Evolutionary conservation across 2,797 vertebrate species (phyloP).

Genomic region (Bradypodion pumilum): DNA sequence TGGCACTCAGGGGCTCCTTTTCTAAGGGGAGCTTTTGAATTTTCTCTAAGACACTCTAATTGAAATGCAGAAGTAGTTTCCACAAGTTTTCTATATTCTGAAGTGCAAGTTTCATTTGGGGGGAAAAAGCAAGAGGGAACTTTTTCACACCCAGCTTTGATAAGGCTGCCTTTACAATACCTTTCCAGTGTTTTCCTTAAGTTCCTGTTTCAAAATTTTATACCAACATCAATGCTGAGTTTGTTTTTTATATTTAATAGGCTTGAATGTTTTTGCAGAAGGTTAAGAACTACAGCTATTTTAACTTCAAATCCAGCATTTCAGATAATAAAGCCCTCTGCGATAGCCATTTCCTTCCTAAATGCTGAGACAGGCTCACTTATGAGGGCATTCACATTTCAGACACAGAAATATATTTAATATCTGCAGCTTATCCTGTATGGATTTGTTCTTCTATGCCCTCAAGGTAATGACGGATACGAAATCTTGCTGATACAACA

Average conservation of each 20-base stretch:
- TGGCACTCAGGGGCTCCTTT: conserved; percentile 61
- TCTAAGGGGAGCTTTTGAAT: conserved; percentile 64
- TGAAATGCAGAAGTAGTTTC: conserved; percentile 75
- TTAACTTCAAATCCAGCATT: not conserved
- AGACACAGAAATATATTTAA: conserved; percentile 47
- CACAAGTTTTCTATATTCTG: conserved; percentile 61
- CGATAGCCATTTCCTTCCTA: not conserved
- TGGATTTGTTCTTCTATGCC: conserved; percentile 35
- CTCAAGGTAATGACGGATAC: conserved; percentile 15
- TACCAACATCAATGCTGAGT: not conserved
- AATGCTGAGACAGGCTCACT: not conserved
- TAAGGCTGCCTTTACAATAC: conserved; percentile 28
- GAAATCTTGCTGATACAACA: conserved; percentile 60
- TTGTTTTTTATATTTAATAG: not conserved
- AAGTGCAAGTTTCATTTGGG: conserved; percentile 39
- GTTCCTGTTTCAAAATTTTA: not conserved
- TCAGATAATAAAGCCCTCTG: not conserved
- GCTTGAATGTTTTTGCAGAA: not conserved
- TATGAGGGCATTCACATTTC: not conserved
- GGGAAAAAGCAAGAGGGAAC: conserved; percentile 56
- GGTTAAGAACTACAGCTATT: not conserved
- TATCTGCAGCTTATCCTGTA: conserved; percentile 48
- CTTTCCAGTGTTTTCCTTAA: not conserved
- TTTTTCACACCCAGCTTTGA: not conserved
- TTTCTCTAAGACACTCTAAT: conserved; percentile 74